Evolutionary conservation across 2,113 vertebrate species (phyloP), one percentile per base, ranked within the genome.

Genomic region (Macquaria australasica): DNA sequence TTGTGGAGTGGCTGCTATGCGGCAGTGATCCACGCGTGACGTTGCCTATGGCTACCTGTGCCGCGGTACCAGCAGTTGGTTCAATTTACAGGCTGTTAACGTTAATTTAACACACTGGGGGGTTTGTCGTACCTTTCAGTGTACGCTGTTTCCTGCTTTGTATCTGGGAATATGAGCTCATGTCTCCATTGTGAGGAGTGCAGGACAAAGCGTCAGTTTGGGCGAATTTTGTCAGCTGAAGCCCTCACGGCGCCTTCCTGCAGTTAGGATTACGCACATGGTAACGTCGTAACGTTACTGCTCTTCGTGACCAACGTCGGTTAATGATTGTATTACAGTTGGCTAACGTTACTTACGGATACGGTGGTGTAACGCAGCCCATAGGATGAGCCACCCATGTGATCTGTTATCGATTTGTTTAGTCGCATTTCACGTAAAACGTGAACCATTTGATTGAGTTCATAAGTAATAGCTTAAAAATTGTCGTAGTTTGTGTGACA

Each of bases 1-100:
- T 73, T 48, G 50, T 63, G 43, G 55, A 39, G 77, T 11, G 63
- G 75, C 80, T 85, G 89, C 89, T 88, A 89, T 90, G 87, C 88
- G 89, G 86, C 90, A 91, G 74, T 78, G 85, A 83, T 69, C 28
- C 74, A 37, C 11, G 37, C 34, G 83, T 77, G 81, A 88, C 83
- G 85, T 41, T 7, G 60, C 51, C 21, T 73, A 45, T 12, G 4
- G 45, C 45, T 79, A 87, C 87, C 87, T 87, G 90, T 20, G 68
- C 85, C 25, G 71, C 18, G 34, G 43, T 28, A 10, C 23, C 21
- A 16, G 15, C 31, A 10, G 43, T 56, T 5, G 23, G 41, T 48
- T 60, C 39, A 39, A 69, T 43, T 73, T 37, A 77, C 59, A 21
- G 28, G 37, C 51, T 25, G 8, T n/a, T 25, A 11, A 43, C 8